Base-by-base conservation (phyloP, 2,113 vertebrate species). In the Ammospiza nelsoni region DNA sequence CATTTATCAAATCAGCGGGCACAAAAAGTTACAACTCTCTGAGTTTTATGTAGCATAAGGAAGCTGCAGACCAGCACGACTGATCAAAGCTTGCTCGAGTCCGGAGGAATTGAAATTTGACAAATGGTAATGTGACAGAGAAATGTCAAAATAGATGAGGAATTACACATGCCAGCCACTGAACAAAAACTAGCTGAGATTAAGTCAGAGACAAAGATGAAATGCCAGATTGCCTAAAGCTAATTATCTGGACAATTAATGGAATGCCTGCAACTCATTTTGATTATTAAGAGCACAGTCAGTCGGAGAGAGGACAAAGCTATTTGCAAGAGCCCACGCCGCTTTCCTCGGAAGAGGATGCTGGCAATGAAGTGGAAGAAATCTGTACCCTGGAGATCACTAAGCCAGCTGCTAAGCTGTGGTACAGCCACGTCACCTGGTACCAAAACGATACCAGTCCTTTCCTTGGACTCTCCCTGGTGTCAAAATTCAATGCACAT, bases 161-260 rank as follows among this genome's bases (percentile, higher is more conserved):
- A 93, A 51, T 39, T 41, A 44, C 49, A 82, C 83, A 23, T 84
- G 94, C 92, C 92, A 82, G 88, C 0, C 2, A 81, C 81, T 35
- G 94, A 95, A 95, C 84, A 92, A 96, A 95, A 97, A 97, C 65
- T 91, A 74, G 92, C 95, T 67, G 83, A 89, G 92, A 92, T 93
- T 95, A 87, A 95, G 88, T 89, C 65, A 67, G 87, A 96, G 96
- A 98, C 97, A 97, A 97, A 97, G 97, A 97, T 96, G 96, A 97
- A 96, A 97, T 86, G 90, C 96, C 95, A 97, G 95, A 98, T 97
- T 97, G 96, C 94, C 96, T 78, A 44, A 67, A 96, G 97, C 95
- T 90, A 94, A 97, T 97, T 98, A 97, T 96, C 97, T 91, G 97
- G 97, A 97, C 97, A 97, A 97, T 96, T 97, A 97, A 98, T 97